A percentile compares a stretch with the other conserved stretches of the same genome.
These are phyloP conservation scores for Euura saliciscinereae DNA, from an alignment of 1,140 invertebrate species.

Conservation along the genomic window DNA sequence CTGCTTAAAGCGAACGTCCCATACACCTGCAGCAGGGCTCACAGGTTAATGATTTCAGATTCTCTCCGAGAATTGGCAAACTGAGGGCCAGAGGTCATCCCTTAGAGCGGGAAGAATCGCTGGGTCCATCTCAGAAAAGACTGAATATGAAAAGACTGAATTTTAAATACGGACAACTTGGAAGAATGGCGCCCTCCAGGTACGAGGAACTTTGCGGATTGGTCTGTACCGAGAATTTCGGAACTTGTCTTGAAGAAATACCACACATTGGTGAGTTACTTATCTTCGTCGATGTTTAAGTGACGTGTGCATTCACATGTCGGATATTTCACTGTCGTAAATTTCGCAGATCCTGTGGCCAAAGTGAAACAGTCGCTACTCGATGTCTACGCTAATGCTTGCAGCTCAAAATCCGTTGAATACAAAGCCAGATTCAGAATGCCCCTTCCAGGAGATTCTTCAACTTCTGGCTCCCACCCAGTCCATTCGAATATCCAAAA, in stretches of 20 bases:
- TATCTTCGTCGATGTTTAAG: neutral
- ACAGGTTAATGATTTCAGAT: neutral
- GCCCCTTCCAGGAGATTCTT: no score
- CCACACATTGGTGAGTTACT: neutral
- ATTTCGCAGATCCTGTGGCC: neutral
- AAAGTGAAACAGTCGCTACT: slow-evolving; percentile 4
- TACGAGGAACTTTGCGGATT: slow-evolving; percentile 4
- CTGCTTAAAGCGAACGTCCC: no score
- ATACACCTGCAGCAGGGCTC: no score
- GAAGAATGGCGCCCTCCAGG: neutral
- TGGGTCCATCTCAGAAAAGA: neutral
- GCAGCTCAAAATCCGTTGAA: neutral
- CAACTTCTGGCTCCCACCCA: no score
- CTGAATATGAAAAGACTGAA: neutral
- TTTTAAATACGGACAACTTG: neutral
- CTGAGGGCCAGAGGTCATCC: neutral
- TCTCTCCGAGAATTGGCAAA: neutral
- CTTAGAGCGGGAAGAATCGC: neutral
- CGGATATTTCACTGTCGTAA: neutral
- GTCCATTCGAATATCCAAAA: neutral
- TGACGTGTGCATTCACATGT: neutral
- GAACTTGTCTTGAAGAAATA: neutral
- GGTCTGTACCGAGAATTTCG: neutral
- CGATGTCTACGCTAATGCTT: neutral
- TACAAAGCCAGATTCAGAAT: no score